phyloP scores from a whole-genome alignment of 1,140 invertebrate genomes.

The Bombus turneri region DNA sequence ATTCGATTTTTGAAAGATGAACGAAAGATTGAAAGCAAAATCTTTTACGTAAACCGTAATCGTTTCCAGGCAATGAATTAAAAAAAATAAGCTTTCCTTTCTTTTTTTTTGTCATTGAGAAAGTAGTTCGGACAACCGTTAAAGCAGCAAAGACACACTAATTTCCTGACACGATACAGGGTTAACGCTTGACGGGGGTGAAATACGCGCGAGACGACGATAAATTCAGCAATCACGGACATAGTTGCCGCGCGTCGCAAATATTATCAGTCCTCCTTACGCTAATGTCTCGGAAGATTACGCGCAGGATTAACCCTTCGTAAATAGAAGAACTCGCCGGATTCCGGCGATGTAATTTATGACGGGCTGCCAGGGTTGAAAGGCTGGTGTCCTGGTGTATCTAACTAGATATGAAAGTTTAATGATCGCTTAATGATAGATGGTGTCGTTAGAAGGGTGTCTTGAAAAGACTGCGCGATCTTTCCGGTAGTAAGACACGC shows the following conservation, averaged over 20 bases:
- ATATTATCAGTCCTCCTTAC: constrained; percentile 44
- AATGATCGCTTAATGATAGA: constrained; percentile 48
- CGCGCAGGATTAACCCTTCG: constrained; percentile 38
- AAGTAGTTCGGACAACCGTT: not conserved
- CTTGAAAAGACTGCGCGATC: constrained; percentile 10
- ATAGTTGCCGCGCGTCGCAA: constrained; percentile 21
- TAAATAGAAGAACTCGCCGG: constrained; percentile 47
- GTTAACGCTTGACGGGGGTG: not conserved
- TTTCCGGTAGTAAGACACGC: not conserved
- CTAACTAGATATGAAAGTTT: constrained; percentile 50
- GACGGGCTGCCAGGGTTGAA: constrained; percentile 7
- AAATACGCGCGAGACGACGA: not conserved
- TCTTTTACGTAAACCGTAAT: too few species aligned
- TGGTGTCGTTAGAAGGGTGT: constrained; percentile 24
- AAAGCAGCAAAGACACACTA: not conserved
- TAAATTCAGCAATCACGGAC: constrained; percentile 13
- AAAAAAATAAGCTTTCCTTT: too few species aligned
- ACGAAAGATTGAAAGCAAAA: too few species aligned
- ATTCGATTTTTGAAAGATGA: too few species aligned
- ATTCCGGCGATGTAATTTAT: constrained; percentile 39
- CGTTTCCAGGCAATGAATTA: too few species aligned
- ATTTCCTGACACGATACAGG: not conserved
- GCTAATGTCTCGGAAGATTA: constrained; percentile 49
- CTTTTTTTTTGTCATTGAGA: not conserved
- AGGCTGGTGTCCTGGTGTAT: constrained; percentile 22